Conservation (phyloP, 2,888 invertebrate genomes). For the Scaptomyza flava region DNA sequence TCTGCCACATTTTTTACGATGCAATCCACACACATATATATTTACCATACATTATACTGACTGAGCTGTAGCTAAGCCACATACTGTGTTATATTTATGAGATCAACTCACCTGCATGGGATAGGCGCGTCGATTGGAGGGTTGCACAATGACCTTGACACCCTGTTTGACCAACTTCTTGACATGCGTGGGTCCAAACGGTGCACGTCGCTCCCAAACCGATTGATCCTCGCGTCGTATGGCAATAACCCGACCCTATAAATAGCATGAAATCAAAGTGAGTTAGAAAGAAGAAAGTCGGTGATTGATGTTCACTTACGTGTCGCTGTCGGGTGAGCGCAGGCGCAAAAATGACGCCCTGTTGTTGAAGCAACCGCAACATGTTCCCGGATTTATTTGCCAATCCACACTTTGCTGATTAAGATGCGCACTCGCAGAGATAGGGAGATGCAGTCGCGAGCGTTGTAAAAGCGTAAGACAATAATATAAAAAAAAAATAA, state of each 20-base stretch:
- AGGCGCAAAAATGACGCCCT: conserved; percentile 70
- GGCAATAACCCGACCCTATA: conserved; percentile 90
- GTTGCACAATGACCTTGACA: conserved; percentile 98
- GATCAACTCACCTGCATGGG: conserved; percentile 92
- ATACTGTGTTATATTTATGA: conserved; percentile 1
- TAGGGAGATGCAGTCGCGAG: conserved; percentile 5
- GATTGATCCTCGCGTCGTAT: conserved; percentile 96
- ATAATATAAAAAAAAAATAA: conserved; percentile 2
- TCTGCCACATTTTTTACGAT: conserved; percentile 59
- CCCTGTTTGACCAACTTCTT: conserved; percentile 93
- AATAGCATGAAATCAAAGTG: not conserved
- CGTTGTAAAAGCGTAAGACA: not conserved
- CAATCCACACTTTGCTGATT: conserved; percentile 25
- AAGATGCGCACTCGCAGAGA: not conserved
- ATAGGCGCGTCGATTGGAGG: conserved; percentile 98
- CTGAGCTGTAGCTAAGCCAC: not conserved
- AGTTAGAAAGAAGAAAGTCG: not conserved
- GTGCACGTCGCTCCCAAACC: conserved; percentile 98
- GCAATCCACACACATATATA: conserved; percentile 18
- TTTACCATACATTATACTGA: conserved; percentile 1
- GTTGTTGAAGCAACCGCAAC: conserved; percentile 80
- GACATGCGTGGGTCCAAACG: conserved; percentile 96
- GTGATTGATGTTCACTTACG: conserved; percentile 67
- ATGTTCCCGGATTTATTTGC: conserved; percentile 57
- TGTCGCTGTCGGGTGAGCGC: conserved; percentile 79